Percentiles rank a stretch among this genome's conserved stretches.
These are phyloP conservation scores for Tetragonula carbonaria DNA, from an alignment of 2,888 invertebrate species.

Conservation along the genomic window DNA sequence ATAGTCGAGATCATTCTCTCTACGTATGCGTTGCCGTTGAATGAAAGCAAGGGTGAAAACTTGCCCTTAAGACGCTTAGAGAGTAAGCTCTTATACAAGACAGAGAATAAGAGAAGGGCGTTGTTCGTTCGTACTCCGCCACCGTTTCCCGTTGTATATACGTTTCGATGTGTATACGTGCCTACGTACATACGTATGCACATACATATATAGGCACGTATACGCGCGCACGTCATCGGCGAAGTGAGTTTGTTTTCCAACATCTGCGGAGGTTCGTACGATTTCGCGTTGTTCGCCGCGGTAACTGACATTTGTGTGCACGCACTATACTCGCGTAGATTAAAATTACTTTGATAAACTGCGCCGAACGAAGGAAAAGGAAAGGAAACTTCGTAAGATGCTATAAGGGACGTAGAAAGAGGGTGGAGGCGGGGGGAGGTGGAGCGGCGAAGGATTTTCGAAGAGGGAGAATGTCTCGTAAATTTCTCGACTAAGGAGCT, in stretches of 20 bases:
- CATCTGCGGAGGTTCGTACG: slow-evolving; percentile 34
- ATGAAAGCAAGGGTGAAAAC: slow-evolving; percentile 78
- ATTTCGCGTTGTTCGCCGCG: slow-evolving; percentile 33
- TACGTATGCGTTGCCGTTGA: slow-evolving; percentile 48
- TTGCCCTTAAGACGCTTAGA: slow-evolving; percentile 83
- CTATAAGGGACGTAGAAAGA: slow-evolving; percentile 45
- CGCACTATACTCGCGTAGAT: slow-evolving; percentile 75
- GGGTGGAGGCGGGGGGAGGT: slow-evolving; percentile 46
- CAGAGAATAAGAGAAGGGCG: slow-evolving; percentile 79
- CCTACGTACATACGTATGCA: neutral
- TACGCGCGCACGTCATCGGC: slow-evolving; percentile 3
- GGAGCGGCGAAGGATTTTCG: slow-evolving; percentile 47
- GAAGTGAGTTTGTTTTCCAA: slow-evolving; percentile 52
- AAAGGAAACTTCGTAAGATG: slow-evolving; percentile 56
- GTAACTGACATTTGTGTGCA: slow-evolving; percentile 55
- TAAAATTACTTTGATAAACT: slow-evolving; percentile 83
- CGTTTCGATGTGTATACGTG: slow-evolving; percentile 9
- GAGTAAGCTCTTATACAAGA: slow-evolving; percentile 82
- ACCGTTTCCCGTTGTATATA: slow-evolving; percentile 30
- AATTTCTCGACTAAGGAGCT: slow-evolving; percentile 83
- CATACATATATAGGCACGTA: neutral
- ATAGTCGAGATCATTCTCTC: slow-evolving; percentile 53
- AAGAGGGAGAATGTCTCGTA: slow-evolving; percentile 77
- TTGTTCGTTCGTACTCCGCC: slow-evolving; percentile 61
- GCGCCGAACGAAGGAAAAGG: slow-evolving; percentile 65